These are phyloP conservation scores for Drosophila santomea DNA, from an alignment of 1,140 invertebrate genomes.

Conservation along the genomic window DNA sequence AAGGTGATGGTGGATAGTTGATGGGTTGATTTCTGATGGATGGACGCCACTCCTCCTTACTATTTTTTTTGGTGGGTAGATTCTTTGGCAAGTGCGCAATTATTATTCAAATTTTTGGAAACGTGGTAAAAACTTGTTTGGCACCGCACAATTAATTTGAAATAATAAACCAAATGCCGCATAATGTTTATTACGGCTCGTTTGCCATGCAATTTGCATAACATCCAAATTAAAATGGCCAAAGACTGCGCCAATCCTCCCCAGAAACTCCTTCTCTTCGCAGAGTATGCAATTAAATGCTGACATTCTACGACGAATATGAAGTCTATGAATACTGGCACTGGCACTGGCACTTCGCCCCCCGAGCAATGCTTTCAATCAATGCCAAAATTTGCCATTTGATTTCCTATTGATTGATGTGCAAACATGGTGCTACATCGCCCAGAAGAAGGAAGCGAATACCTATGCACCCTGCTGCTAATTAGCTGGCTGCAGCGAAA, in stretches of 20 bases:
- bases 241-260: conserved; percentile 2
- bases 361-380: conserved; percentile 69
- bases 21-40: background rate
- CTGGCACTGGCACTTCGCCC: background rate
- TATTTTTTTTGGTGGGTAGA: conserved; percentile 8
- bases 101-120: conserved; percentile 46
- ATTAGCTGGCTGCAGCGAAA: conserved; percentile 52
- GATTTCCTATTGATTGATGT: conserved; percentile 80
- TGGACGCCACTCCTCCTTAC: conserved; percentile 15
- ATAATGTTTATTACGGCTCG: conserved; percentile 69
- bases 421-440: conserved; percentile 49
- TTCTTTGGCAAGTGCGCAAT: conserved; percentile 60
- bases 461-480: conserved; percentile 37
- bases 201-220: conserved; percentile 76
- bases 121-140: conserved; percentile 51
- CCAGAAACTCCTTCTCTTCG: conserved; percentile 24
- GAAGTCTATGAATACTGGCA: conserved; percentile 24
- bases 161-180: conserved; percentile 61
- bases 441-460: conserved; percentile 42
- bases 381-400: conserved; percentile 67
- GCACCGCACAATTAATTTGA: conserved; percentile 70
- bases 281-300: conserved; percentile 72
- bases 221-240: conserved; percentile 45
- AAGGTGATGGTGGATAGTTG: conserved; percentile 37
- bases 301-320: conserved; percentile 43